Conservation (phyloP, 2,113 vertebrate genomes). For the Cyprinodon variegatus region DNA sequence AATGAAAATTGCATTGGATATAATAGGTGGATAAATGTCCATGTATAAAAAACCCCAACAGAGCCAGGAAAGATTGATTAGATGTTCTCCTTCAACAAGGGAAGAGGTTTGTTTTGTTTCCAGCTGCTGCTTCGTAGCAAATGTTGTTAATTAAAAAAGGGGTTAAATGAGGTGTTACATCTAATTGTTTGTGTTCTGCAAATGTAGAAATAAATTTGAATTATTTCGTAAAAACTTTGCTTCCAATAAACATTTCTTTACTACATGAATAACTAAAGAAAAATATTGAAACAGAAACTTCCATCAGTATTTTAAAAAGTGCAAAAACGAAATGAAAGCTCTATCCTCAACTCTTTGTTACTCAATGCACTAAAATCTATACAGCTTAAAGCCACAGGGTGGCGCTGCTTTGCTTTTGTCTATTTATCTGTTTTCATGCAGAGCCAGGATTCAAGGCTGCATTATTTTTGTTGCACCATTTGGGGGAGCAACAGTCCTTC, state of each 20-base stretch:
- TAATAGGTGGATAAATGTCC: not conserved
- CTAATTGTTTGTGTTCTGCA: too few species aligned
- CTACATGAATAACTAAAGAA: too few species aligned
- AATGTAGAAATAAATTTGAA: too few species aligned
- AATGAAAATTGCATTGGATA: not conserved
- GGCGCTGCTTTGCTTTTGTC: constrained; percentile 19
- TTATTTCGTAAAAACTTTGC: too few species aligned
- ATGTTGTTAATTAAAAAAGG: not conserved
- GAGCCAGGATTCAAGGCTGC: not conserved
- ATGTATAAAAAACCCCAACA: not conserved
- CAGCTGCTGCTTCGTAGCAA: not conserved
- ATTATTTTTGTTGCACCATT: constrained; percentile 16
- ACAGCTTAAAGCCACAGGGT: constrained; percentile 16
- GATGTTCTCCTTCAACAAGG: not conserved
- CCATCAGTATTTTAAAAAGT: not conserved
- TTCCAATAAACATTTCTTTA: too few species aligned
- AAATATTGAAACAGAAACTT: not conserved
- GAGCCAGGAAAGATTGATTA: not conserved
- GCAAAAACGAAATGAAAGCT: not conserved
- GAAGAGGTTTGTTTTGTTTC: not conserved
- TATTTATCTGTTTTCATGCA: not conserved
- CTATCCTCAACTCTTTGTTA: not conserved
- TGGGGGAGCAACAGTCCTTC: constrained; percentile 50
- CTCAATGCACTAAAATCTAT: not conserved
- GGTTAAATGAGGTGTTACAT: too few species aligned